phyloP scores from a whole-genome alignment of 2,113 vertebrate genomes.

The Smithornis capensis region DNA sequence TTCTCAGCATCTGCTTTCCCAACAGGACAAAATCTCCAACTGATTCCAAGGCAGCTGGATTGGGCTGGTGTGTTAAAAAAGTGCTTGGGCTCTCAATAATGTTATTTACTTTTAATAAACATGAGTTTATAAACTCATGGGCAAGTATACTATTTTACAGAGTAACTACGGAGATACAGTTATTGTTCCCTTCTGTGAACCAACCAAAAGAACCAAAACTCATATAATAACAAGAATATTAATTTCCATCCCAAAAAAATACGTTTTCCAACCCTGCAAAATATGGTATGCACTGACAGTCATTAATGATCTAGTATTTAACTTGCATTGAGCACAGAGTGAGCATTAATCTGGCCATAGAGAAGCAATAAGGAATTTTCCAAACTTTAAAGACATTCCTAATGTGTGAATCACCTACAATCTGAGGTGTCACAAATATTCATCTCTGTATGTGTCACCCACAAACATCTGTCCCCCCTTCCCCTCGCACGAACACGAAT shows the following conservation, averaged over 20 bases:
- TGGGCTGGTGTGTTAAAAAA: not conserved
- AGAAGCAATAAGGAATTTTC: not conserved
- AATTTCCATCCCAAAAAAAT: not conserved
- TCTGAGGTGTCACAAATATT: slow-evolving; percentile 15
- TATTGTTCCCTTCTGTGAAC: not conserved
- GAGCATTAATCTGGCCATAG: not conserved
- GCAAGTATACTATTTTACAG: not conserved
- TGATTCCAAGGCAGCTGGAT: not conserved
- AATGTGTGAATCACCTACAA: slow-evolving; percentile 19
- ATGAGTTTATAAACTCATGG: not conserved
- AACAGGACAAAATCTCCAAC: not conserved
- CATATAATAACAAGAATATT: not conserved
- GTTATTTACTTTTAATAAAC: slow-evolving; percentile 5
- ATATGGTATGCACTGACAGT: not conserved
- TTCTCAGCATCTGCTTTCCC: not conserved
- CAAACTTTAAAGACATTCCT: slow-evolving; percentile 40
- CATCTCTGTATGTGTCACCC: slow-evolving; percentile 7
- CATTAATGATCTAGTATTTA: not conserved
- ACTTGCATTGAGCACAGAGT: not conserved
- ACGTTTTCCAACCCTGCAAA: not conserved
- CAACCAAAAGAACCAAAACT: not conserved
- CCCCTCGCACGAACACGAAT: slow-evolving; percentile 11
- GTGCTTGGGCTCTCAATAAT: not conserved
- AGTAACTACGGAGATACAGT: not conserved
- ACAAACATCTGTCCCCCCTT: slow-evolving; percentile 54